Evolutionary conservation across 2,797 vertebrate genomes (phyloP).

Genomic region (Liparis tanakae): DNA sequence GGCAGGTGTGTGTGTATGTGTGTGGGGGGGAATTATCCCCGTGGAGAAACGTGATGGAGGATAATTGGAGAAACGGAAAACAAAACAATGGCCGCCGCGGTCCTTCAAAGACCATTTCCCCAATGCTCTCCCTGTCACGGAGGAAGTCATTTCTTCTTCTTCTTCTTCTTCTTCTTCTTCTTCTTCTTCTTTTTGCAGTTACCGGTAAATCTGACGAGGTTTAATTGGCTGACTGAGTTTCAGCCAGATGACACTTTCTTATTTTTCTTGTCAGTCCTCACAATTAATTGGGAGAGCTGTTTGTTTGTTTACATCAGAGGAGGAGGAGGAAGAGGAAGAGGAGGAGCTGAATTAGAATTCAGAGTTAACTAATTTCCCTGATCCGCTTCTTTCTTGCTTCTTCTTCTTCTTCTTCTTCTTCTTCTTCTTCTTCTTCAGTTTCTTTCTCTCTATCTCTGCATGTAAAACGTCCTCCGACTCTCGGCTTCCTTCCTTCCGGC

Average conservation of each 20-base stretch:
- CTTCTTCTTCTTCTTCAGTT: no score
- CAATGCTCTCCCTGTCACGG: conserved; percentile 69
- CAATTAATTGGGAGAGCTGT: conserved; percentile 41
- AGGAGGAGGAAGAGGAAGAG: no score
- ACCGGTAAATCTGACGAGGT: conserved; percentile 53
- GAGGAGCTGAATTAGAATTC: no score
- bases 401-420: no score
- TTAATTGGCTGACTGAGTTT: conserved; percentile 72
- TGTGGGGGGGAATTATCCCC: conserved; percentile 44
- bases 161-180: no score
- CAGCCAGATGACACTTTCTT: conserved; percentile 58
- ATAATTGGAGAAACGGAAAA: conserved; percentile 68
- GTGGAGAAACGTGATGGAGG: conserved; percentile 52
- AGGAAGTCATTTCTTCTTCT: conserved; percentile 46
- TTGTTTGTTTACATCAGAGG: no score
- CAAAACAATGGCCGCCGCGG: conserved; percentile 39
- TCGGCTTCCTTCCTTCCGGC: no score
- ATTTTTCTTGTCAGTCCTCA: conserved; percentile 31
- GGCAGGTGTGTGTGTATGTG: conserved; percentile 50
- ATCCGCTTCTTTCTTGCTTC: no score
- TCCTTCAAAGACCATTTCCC: conserved; percentile 65
- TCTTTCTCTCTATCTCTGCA: no score
- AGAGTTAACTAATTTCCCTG: no score
- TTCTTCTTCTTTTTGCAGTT: conserved; percentile 9
- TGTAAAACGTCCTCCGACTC: no score